Conservation (phyloP, 2,888 invertebrate species). For the Anodontia alba region DNA sequence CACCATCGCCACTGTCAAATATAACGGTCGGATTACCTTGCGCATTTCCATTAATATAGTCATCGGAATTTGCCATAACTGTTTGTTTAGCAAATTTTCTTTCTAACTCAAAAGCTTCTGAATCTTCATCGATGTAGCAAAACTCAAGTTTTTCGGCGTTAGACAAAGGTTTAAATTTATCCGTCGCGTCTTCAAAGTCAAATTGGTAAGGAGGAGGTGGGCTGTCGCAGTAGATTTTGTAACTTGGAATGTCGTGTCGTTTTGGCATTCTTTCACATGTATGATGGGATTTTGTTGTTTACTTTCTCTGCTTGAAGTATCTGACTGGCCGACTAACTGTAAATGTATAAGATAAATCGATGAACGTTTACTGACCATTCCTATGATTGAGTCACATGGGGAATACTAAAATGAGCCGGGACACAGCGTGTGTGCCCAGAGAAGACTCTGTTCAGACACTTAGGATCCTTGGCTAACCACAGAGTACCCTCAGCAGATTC, state of each 20-base stretch:
- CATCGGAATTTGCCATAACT: neutral
- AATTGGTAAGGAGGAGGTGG: neutral
- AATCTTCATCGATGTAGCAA: neutral
- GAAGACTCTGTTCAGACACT: too few species aligned
- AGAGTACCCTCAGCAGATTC: too few species aligned
- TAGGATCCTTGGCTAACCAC: too few species aligned
- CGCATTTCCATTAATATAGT: neutral
- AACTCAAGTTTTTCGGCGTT: neutral
- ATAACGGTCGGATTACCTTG: neutral
- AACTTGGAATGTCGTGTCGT: neutral
- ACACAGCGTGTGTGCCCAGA: too few species aligned
- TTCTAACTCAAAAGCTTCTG: neutral
- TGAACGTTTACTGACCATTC: too few species aligned
- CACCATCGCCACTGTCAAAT: neutral
- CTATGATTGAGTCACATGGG: too few species aligned
- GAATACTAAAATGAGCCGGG: too few species aligned
- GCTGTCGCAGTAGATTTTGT: neutral
- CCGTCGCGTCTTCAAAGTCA: neutral
- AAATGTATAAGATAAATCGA: too few species aligned
- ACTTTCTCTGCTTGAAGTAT: too few species aligned
- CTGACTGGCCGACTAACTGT: too few species aligned
- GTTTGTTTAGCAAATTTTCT: neutral
- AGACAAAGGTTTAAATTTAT: neutral
- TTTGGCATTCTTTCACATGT: neutral
- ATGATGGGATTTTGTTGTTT: too few species aligned